phyloP scores from a whole-genome alignment of 2,797 vertebrate genomes.

The Benthosema pterotum region DNA sequence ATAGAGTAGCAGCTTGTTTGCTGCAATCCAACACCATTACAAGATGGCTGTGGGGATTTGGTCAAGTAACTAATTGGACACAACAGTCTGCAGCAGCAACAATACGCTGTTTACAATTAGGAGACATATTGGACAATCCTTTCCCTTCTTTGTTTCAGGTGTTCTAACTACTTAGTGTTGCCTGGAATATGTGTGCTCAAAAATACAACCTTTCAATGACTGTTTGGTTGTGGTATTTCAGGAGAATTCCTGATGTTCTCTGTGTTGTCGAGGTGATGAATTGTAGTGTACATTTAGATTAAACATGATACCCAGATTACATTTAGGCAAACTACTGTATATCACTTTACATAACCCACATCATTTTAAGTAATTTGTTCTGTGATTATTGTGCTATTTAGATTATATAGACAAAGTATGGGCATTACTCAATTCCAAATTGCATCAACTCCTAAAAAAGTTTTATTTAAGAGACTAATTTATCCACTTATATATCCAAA shows the following conservation, averaged over 20 bases:
- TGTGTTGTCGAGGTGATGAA: no score
- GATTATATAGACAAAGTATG: constrained; percentile 11
- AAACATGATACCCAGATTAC: no score
- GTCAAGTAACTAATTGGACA: constrained; percentile 75
- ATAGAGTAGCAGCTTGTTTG: constrained; percentile 50
- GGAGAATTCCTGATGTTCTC: constrained; percentile 1
- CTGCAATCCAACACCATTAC: constrained; percentile 41
- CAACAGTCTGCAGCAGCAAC: constrained; percentile 41
- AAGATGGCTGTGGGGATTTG: constrained; percentile 67
- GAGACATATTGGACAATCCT: constrained; percentile 66
- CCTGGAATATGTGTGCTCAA: constrained; percentile 17
- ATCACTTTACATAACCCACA: no score
- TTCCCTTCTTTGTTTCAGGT: constrained; percentile 53
- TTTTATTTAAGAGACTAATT: constrained; percentile 30
- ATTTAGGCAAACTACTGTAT: no score
- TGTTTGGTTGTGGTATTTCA: constrained; percentile 5
- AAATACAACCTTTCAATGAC: constrained; percentile 29
- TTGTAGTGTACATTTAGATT: no score
- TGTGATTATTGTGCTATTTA: no score
- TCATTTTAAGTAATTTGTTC: no score
- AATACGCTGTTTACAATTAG: constrained; percentile 75
- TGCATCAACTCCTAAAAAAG: constrained; percentile 37
- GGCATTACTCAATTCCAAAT: constrained; percentile 40
- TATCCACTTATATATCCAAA: constrained; percentile 43
- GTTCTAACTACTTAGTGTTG: constrained; percentile 12